A percentile compares a stretch with the other conserved stretches of the same genome.
Conservation (phyloP, 2,113 vertebrate species). For the Mastomys natalensis region DNA sequence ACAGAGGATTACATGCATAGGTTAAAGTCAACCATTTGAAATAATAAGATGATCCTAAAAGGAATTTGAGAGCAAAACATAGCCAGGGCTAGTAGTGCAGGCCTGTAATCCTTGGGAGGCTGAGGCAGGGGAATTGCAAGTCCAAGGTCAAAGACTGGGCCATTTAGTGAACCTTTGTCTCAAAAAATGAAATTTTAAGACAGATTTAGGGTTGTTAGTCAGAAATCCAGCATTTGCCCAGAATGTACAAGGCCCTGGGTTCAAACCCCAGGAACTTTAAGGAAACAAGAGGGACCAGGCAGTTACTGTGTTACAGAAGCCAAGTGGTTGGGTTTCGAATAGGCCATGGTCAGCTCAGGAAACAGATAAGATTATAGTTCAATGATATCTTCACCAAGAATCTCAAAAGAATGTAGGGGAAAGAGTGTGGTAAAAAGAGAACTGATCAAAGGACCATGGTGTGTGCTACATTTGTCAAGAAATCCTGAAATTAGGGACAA, state of each 20-base stretch:
- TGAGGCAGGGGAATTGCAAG: neutral
- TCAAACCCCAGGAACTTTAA: neutral
- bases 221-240: neutral
- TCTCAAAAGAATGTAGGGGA: neutral
- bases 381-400: neutral
- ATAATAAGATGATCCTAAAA: neutral
- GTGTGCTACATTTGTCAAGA: neutral
- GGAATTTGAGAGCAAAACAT: neutral
- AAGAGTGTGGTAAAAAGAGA: neutral
- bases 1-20: neutral
- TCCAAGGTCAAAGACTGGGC: neutral
- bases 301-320: neutral
- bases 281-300: neutral
- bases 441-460: accelerated
- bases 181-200: neutral
- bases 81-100: neutral
- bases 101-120: neutral
- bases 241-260: neutral
- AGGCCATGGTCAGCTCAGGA: neutral
- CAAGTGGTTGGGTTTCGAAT: neutral
- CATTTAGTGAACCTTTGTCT: neutral
- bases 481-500: neutral
- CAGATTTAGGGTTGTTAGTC: neutral
- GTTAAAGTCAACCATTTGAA: slow-evolving; percentile 19
- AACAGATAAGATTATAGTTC: neutral